Base-by-base conservation (phyloP, 2,888 invertebrate species). In the Anorthoa munda region DNA sequence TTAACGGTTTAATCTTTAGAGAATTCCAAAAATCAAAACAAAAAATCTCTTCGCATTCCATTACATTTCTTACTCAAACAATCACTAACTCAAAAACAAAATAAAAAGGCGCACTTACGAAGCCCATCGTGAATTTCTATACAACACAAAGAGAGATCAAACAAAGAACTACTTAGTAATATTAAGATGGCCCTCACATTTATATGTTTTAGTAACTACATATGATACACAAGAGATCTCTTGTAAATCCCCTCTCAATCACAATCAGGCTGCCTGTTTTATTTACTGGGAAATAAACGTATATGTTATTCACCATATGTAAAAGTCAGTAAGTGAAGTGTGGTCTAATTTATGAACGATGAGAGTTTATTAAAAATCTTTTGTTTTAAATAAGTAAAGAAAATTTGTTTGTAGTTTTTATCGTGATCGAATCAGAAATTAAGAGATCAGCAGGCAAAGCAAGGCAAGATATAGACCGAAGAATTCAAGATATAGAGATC, bases 291-390 rank as follows among this genome's bases (percentile, higher is more conserved):
- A 84, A 87, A 86, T 87, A 85, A 85, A 83, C 75, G 73, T 86
- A 77, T 85, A 87, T 86, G 86, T 87, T 88, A 88, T 90, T 89
- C 87, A 84, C 85, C 83, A 85, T 90, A 90, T 89, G 85, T 87
- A 84, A 88, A 87, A 86, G 86, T 86, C 82, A 73, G 60, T n/a
- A 59, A 75, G 46, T 73, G 69, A 48, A 48, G 76, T 77, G 50
- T 65, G 87, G 81, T 63, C 1, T 39, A 79, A 78, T 45, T 13
- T 39, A 48, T 0, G 55, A 73, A 69, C 21, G 72, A 26, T 1
- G 39, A 39, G 39, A 31, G 31, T 7, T 31, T 5, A 31, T 31
- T 31, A 31, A 31, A 31, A 31, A n/a, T 31, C 0, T 31, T 31
- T 0, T 31, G 31, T 7, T 5, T 31, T 31, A 0, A 31, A 31